Evolutionary conservation across 2,113 vertebrate species (phyloP).

Genomic region (Chelonoidis abingdonii): DNA sequence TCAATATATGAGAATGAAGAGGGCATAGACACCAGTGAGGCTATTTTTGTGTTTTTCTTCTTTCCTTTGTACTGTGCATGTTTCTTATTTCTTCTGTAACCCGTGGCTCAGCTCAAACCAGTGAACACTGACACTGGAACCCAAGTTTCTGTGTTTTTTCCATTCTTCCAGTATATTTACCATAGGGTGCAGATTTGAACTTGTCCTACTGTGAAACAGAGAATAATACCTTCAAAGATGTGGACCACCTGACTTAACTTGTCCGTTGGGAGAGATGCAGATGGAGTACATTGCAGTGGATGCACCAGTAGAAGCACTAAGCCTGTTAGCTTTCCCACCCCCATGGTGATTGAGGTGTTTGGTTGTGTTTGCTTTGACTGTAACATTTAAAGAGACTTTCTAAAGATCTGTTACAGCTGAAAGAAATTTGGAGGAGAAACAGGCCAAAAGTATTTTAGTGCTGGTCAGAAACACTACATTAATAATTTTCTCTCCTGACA

Average conservation of each 20-base stretch:
- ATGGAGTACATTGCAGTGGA: neutral
- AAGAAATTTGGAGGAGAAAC: neutral
- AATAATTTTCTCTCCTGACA: neutral
- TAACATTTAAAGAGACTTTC: slow-evolving; percentile 24
- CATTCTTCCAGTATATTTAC: neutral
- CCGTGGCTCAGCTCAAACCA: neutral
- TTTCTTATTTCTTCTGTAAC: neutral
- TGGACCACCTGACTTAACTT: rapidly evolving
- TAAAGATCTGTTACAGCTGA: neutral
- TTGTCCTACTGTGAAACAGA: rapidly evolving
- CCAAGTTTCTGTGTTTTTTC: neutral
- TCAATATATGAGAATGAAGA: slow-evolving; percentile 2
- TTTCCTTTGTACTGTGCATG: neutral
- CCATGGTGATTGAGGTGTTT: neutral
- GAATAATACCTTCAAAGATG: neutral
- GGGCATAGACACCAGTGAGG: slow-evolving; percentile 9
- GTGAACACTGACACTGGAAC: rapidly evolving
- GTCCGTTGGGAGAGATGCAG: slow-evolving; percentile 5
- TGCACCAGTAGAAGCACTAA: neutral
- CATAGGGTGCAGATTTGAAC: neutral
- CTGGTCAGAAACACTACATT: neutral
- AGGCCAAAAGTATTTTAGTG: neutral
- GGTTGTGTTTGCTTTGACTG: neutral
- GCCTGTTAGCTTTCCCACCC: neutral
- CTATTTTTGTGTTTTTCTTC: slow-evolving; percentile 52